phyloP scores from a whole-genome alignment of 2,113 vertebrate genomes.

The Zapus hudsonius region DNA sequence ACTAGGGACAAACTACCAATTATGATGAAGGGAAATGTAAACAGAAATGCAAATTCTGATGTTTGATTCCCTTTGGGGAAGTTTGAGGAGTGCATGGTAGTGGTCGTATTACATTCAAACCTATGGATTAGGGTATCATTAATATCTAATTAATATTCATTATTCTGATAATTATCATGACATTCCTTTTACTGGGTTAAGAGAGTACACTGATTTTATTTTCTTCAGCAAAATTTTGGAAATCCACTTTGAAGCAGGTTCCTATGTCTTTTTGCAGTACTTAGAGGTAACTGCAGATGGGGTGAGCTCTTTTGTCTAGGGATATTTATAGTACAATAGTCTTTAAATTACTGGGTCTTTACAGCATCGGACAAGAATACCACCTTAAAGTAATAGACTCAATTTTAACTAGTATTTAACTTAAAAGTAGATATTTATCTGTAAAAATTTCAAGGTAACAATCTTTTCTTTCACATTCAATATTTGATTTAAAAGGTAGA shows the following conservation, averaged over 20 bases:
- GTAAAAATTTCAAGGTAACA: too few relatives aligned
- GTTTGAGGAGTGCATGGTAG: background rate
- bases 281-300: background rate
- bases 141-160: constrained; percentile 25
- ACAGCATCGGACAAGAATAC: background rate
- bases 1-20: constrained; percentile 85
- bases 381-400: background rate
- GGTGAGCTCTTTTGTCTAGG: background rate
- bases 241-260: background rate
- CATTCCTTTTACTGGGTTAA: background rate
- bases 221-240: background rate
- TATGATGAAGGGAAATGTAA: constrained; percentile 79
- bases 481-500: constrained; percentile 18
- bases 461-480: background rate
- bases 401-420: constrained; percentile 12
- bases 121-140: background rate
- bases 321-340: background rate
- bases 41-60: constrained; percentile 79
- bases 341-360: background rate
- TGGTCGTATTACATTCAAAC: background rate
- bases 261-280: background rate
- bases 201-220: background rate
- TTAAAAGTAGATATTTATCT: background rate
- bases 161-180: constrained; percentile 34
- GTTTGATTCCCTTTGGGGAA: background rate